These are phyloP conservation scores for Phoebastria nigripes DNA, from an alignment of 2,797 vertebrate species.

Conservation along the genomic window DNA sequence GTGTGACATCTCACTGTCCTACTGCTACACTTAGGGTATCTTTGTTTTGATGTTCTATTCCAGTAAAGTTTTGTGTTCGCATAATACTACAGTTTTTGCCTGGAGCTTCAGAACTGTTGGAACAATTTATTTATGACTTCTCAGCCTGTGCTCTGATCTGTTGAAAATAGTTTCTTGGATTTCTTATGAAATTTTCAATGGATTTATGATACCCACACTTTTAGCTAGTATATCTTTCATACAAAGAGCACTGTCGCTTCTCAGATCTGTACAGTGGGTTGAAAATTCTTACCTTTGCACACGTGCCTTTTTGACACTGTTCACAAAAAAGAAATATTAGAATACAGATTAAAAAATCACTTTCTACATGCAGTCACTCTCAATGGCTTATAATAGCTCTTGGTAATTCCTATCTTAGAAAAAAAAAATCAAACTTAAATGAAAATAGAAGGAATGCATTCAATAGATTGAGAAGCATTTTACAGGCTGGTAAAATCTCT, in stretches of 20 bases:
- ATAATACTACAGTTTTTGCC: not conserved
- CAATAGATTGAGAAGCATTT: not conserved
- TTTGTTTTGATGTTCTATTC: slow-evolving; percentile 9
- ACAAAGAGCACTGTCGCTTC: not conserved
- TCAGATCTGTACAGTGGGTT: not conserved
- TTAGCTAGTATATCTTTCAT: not conserved
- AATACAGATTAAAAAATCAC: not conserved
- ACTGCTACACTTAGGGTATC: not conserved
- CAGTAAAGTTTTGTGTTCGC: not conserved
- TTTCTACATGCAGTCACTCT: not conserved
- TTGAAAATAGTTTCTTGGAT: slow-evolving; percentile 8
- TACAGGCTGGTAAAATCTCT: not conserved
- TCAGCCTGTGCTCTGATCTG: not conserved
- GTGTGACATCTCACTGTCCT: not conserved
- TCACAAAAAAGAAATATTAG: not conserved
- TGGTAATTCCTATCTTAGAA: not conserved
- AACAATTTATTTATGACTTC: slow-evolving; percentile 32
- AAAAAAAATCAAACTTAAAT: not conserved
- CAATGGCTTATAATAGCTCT: not conserved
- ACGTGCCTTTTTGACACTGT: not conserved
- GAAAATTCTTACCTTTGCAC: not conserved
- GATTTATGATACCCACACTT: not conserved
- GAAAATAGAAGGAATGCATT: not conserved
- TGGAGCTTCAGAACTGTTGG: not conserved
- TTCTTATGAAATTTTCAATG: slow-evolving; percentile 22